These are phyloP conservation scores for Sinocyclocheilus anophthalmus DNA, from an alignment of 2,113 vertebrate genomes.

Conservation along the genomic window DNA sequence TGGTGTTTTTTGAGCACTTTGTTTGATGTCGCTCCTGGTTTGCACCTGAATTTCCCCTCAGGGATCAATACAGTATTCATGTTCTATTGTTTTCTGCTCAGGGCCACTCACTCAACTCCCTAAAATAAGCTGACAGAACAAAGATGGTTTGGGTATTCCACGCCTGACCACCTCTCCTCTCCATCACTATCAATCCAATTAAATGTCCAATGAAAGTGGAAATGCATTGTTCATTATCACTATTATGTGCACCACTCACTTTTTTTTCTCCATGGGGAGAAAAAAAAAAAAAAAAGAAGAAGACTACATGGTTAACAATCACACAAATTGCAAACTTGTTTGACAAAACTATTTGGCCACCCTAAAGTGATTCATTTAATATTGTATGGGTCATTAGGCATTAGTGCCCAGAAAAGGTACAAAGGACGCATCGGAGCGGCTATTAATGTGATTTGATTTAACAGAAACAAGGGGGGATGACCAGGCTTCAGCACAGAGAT, in stretches of 20 bases:
- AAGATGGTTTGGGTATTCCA: constrained; percentile 24
- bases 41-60: neutral
- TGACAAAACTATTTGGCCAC: constrained; percentile 72
- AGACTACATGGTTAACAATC: constrained; percentile 67
- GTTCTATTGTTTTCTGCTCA: constrained; percentile 64
- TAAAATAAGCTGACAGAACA: constrained; percentile 24
- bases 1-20: neutral
- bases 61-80: constrained; percentile 51
- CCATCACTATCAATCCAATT: constrained; percentile 4
- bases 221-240: constrained; percentile 26
- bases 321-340: constrained; percentile 68
- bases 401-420: constrained; percentile 61
- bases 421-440: constrained; percentile 67
- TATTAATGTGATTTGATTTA: constrained; percentile 72
- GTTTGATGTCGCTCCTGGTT: neutral
- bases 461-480: constrained; percentile 59
- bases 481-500: neutral
- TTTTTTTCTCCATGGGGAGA: neutral
- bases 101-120: neutral
- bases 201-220: constrained; percentile 9
- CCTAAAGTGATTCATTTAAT: constrained; percentile 73
- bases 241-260: neutral
- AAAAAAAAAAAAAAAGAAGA: constrained; percentile 29
- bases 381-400: constrained; percentile 71
- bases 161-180: constrained; percentile 3